phyloP scores from a whole-genome alignment of 2,113 vertebrate species.

The Hippocampus zosterae region DNA sequence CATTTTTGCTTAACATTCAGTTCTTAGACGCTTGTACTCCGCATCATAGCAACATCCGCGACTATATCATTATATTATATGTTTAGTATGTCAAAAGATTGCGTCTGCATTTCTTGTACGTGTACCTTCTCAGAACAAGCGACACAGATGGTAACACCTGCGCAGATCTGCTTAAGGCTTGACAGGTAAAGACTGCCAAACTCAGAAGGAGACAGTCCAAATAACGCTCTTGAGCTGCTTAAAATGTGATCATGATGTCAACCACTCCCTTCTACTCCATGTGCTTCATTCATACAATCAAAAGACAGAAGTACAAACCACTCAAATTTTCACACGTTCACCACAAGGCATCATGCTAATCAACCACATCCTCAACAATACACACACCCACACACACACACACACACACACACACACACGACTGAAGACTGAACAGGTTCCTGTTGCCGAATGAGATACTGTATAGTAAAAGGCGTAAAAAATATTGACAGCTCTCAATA shows the following conservation, averaged over 20 bases:
- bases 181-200: conserved; percentile 33
- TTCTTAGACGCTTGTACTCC: too few relatives aligned
- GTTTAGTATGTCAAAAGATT: background rate
- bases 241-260: background rate
- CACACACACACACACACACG: conserved; percentile 3
- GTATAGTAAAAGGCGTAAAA: background rate
- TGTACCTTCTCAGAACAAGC: background rate
- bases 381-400: background rate
- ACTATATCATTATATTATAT: too few relatives aligned
- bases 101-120: too few relatives aligned
- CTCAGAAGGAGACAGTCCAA: conserved; percentile 32
- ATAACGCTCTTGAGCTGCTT: conserved; percentile 5
- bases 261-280: background rate
- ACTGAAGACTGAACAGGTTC: background rate
- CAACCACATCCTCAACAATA: conserved; percentile 50
- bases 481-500: background rate
- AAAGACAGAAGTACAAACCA: conserved; percentile 2
- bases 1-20: too few relatives aligned
- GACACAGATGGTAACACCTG: conserved; percentile 25
- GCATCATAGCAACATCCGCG: too few relatives aligned
- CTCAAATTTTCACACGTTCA: conserved; percentile 4
- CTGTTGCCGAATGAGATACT: background rate
- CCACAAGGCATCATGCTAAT: conserved; percentile 57
- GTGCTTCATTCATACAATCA: conserved; percentile 27
- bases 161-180: conserved; percentile 36